phyloP scores from a whole-genome alignment of 2,113 vertebrate genomes.

The Mesoclemmys tuberculata region DNA sequence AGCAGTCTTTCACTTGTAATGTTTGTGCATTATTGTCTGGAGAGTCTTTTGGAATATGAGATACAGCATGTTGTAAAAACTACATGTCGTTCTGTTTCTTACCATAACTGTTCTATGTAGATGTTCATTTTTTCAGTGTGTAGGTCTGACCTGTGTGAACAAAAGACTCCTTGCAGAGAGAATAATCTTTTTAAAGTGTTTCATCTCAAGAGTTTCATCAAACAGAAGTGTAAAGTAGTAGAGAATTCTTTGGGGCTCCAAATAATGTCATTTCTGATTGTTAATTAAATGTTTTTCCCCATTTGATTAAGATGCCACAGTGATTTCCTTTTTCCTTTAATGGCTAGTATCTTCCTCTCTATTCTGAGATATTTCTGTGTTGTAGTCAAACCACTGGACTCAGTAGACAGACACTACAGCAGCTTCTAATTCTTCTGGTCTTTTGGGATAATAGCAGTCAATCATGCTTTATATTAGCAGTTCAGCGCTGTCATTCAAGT shows the following conservation, averaged over 20 bases:
- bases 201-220: accelerated
- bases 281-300: neutral
- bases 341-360: neutral
- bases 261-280: neutral
- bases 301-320: neutral
- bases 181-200: neutral
- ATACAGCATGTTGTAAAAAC: neutral
- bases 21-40: neutral
- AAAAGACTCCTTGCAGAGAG: neutral
- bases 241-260: neutral
- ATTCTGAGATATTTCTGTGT: neutral
- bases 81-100: neutral
- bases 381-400: neutral
- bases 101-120: neutral
- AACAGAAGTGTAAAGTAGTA: neutral
- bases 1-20: neutral
- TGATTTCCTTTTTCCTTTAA: neutral
- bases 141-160: neutral
- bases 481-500: neutral
- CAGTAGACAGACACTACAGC: neutral
- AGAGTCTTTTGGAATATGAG: neutral
- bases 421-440: neutral
- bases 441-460: neutral
- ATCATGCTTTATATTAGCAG: neutral
- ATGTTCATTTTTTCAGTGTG: neutral